A percentile compares a stretch with the other conserved stretches of the same genome.
Conservation (phyloP, 1,140 invertebrate genomes). For the Drosophila hydei region DNA sequence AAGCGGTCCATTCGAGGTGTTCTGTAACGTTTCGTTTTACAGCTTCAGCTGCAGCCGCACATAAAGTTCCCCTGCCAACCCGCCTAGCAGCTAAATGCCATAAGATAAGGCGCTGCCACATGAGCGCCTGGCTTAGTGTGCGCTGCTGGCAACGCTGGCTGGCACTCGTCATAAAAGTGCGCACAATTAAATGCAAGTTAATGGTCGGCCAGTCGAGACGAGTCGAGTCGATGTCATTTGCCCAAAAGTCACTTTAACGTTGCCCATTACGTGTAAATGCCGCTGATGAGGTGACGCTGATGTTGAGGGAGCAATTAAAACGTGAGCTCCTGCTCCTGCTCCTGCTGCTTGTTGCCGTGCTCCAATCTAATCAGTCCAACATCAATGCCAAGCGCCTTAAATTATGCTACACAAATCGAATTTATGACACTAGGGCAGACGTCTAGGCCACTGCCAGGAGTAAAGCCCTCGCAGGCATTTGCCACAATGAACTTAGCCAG, state of each 20-base stretch:
- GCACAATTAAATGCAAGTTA: constrained; percentile 82
- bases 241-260: constrained; percentile 73
- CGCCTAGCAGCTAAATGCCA: constrained; percentile 49
- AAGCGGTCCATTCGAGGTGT: constrained; percentile 41
- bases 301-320: constrained; percentile 69
- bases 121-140: constrained; percentile 36
- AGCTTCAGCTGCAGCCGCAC: constrained; percentile 28
- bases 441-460: too few species aligned
- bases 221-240: constrained; percentile 52
- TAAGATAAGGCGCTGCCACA: constrained; percentile 67
- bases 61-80: constrained; percentile 34
- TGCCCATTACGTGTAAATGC: constrained; percentile 83
- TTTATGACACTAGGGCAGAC: constrained; percentile 69
- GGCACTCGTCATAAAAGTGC: constrained; percentile 78
- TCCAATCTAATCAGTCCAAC: constrained; percentile 75
- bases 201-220: constrained; percentile 62
- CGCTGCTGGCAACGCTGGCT: constrained; percentile 13
- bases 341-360: constrained; percentile 31
- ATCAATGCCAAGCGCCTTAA: constrained; percentile 74
- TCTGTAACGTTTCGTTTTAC: constrained; percentile 51
- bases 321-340: constrained; percentile 13
- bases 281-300: constrained; percentile 83
- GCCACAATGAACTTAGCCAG: constrained; percentile 51
- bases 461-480: constrained; percentile 21
- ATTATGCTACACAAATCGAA: constrained; percentile 82